Evolutionary conservation across 2,797 vertebrate genomes (phyloP).

Genomic region (Enteromius paludinosus): DNA sequence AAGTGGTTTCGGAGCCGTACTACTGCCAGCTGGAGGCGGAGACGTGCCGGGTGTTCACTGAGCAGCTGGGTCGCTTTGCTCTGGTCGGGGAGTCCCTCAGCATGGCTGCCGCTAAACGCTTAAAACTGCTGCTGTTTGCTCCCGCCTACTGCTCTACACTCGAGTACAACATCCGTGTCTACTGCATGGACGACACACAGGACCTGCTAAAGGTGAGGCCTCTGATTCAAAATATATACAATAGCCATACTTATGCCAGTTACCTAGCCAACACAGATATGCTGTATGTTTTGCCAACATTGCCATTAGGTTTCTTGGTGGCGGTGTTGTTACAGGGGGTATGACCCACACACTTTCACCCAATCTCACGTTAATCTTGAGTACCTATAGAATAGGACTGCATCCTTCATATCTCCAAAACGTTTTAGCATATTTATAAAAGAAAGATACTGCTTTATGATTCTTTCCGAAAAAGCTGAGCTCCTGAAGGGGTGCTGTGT

Average conservation of each 20-base stretch:
- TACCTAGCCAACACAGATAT: not conserved
- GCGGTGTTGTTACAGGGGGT: not conserved
- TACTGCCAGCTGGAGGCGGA: constrained; percentile 97
- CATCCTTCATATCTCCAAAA: no score
- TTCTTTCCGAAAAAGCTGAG: no score
- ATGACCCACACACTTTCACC: no score
- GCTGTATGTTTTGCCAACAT: not conserved
- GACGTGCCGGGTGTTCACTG: constrained; percentile 91
- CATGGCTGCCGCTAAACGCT: constrained; percentile 94
- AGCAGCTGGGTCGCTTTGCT: constrained; percentile 95
- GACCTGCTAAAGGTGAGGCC: constrained; percentile 92
- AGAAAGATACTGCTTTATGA: no score
- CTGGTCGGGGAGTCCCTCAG: constrained; percentile 97
- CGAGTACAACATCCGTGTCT: constrained; percentile 96
- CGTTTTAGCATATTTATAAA: no score
- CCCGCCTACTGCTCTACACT: constrained; percentile 92
- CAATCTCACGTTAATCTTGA: no score
- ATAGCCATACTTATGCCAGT: not conserved
- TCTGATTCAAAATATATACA: not conserved
- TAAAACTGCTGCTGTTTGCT: constrained; percentile 94
- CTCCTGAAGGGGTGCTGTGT: no score
- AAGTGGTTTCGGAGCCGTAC: constrained; percentile 89
- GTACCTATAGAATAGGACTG: no score
- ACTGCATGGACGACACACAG: constrained; percentile 96
- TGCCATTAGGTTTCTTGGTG: not conserved